Evolutionary conservation across 1,140 invertebrate species (phyloP).

Genomic region (Oscheius sp.): DNA sequence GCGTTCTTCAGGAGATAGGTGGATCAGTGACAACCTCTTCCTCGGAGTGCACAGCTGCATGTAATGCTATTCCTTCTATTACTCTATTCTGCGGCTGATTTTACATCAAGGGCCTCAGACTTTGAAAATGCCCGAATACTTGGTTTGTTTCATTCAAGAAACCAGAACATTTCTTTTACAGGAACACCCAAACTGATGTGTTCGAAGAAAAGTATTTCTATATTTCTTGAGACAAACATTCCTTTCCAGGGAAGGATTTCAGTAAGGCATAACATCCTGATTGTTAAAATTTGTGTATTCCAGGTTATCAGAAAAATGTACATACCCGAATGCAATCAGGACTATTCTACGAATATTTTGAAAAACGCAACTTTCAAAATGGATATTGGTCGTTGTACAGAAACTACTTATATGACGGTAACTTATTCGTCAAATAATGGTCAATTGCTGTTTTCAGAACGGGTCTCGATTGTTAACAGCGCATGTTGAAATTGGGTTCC

Average conservation of each 20-base stretch:
- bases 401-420: conserved; percentile 11
- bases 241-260: conserved; percentile 32
- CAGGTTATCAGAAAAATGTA: conserved; percentile 21
- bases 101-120: background rate
- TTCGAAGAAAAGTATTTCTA: conserved; percentile 2
- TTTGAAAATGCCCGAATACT: conserved; percentile 1
- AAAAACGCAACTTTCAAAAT: conserved; percentile 23
- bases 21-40: background rate
- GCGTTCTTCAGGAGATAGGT: background rate
- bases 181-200: conserved; percentile 15
- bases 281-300: background rate
- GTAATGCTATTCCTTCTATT: conserved; percentile 1
- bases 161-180: background rate
- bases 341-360: conserved; percentile 30
- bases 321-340: conserved; percentile 27
- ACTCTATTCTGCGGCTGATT: background rate
- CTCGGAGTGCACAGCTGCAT: background rate
- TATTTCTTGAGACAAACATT: conserved; percentile 22
- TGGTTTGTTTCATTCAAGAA: background rate
- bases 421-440: background rate
- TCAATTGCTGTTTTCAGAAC: background rate
- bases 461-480: conserved; percentile 21
- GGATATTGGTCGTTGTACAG: conserved; percentile 17
- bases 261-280: background rate
- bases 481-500: conserved; percentile 26